Percentiles rank a stretch among this genome's conserved stretches.
Evolutionary conservation across 1,140 invertebrate genomes (phyloP).

Genomic region (Coptotermes formosanus): DNA sequence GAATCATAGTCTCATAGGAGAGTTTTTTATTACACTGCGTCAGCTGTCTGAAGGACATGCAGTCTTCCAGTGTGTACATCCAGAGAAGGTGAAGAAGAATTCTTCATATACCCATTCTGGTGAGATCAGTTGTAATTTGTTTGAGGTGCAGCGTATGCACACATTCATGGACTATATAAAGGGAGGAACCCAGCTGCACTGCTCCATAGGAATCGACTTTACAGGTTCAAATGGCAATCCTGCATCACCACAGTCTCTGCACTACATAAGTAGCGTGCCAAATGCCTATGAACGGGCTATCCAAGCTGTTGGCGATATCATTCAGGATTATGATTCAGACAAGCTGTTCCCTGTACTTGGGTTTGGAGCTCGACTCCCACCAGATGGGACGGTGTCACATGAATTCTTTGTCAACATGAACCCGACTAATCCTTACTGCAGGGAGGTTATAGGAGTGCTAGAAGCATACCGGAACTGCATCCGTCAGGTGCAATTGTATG

Average conservation of each 20-base stretch:
- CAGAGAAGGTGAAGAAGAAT: slow-evolving; percentile 43
- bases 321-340: slow-evolving; percentile 61
- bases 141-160: slow-evolving; percentile 45
- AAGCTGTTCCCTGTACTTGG: slow-evolving; percentile 60
- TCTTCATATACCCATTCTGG: slow-evolving; percentile 46
- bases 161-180: slow-evolving; percentile 61
- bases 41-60: slow-evolving; percentile 37
- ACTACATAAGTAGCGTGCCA: slow-evolving; percentile 51
- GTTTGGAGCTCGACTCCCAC: slow-evolving; percentile 58
- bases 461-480: slow-evolving; percentile 48
- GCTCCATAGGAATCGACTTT: slow-evolving; percentile 63
- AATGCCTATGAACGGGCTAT: slow-evolving; percentile 64
- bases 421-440: slow-evolving; percentile 57
- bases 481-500: slow-evolving; percentile 57
- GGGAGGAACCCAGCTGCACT: slow-evolving; percentile 55
- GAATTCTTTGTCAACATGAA: slow-evolving; percentile 60
- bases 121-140: slow-evolving; percentile 42
- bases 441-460: slow-evolving; percentile 45
- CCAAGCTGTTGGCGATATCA: slow-evolving; percentile 60
- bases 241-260: slow-evolving; percentile 55
- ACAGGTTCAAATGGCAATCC: slow-evolving; percentile 65
- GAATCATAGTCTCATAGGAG: slow-evolving; percentile 53
- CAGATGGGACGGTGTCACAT: slow-evolving; percentile 54
- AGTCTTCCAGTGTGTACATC: slow-evolving; percentile 40
- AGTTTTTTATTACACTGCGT: slow-evolving; percentile 41